Percentiles rank a stretch among this genome's conserved stretches.
These are phyloP conservation scores for Siniperca scherzeri DNA, from an alignment of 2,797 vertebrate genomes.

Conservation along the genomic window DNA sequence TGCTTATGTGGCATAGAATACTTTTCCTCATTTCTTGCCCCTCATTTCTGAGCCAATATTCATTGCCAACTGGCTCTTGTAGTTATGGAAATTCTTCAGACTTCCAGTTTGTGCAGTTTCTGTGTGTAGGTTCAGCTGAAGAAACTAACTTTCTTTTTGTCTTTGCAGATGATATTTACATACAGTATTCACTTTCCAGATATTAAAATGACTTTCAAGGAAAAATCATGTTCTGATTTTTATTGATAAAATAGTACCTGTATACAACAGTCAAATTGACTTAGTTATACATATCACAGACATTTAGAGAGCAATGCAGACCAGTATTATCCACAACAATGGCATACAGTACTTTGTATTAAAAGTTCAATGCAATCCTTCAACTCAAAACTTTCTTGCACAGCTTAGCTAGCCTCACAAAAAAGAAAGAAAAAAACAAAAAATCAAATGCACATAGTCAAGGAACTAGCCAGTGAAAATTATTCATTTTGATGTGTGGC, in stretches of 20 bases:
- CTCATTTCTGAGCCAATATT: neutral
- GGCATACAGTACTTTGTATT: conserved; percentile 66
- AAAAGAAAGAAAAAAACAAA: conserved; percentile 23
- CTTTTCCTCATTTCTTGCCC: neutral
- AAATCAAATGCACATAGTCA: conserved; percentile 54
- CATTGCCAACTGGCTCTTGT: neutral
- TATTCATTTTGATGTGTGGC: conserved; percentile 45
- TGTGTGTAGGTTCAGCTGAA: neutral
- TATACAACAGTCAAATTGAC: conserved; percentile 82
- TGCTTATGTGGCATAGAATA: neutral
- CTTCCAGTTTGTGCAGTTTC: neutral
- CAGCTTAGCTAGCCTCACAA: conserved; percentile 59
- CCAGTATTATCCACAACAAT: conserved; percentile 74
- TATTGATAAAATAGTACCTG: conserved; percentile 88
- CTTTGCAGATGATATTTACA: conserved; percentile 7
- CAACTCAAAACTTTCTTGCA: conserved; percentile 70
- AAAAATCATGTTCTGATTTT: conserved; percentile 73
- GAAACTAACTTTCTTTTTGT: neutral
- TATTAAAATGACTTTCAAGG: conserved; percentile 48
- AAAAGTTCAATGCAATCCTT: conserved; percentile 74
- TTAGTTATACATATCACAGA: conserved; percentile 80
- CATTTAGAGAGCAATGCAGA: conserved; percentile 79
- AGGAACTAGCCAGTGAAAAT: conserved; percentile 54
- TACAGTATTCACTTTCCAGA: conserved; percentile 2
- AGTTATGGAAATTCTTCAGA: neutral